Evolutionary conservation across 2,113 vertebrate genomes (phyloP), one percentile per base, ranked within the genome.

Genomic region (Callionymus lyra): DNA sequence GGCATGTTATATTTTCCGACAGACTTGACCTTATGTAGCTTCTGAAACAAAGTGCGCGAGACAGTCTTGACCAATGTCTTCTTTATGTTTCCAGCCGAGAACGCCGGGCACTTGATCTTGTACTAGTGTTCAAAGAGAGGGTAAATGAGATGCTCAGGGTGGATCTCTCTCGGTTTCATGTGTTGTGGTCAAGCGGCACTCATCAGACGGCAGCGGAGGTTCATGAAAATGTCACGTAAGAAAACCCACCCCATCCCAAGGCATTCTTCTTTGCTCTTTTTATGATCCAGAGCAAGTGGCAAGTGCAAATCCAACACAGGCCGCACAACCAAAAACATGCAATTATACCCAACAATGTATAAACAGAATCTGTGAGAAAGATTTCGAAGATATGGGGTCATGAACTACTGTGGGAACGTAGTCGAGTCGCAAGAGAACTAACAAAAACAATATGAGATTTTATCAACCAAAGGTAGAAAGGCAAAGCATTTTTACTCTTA

Each of bases 231-330:
- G 41, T 58, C 55, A 44, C 21, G 8, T 4, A 66, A 70, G 61
- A 65, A 72, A 65, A 76, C 50, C 65, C 34, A 31, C 33, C 53
- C 56, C 15, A 16, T 15, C 47, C 12, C 19, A 41, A 41, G 21
- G 43, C 15, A 14, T 49, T 41, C 34, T 39, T 19, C 33, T 27
- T 27, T 8, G 8, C 21, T 8, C 21, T 27, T 27, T 27, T 27
- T 27, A 27, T 27, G 21, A 27, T 27, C 21, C 4, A 47, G 39
- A 65, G 43, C 48, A 74, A 67, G 60, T 57, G 58, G 60, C 47
- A 65, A 72, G 37, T 69, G 60, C 64, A 76, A 79, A 78, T 78
- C 48, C 59, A 56, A 50, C 62, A 50, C 63, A 49, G 73, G 59
- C 61, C 59, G 47, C 52, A 50, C 46, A 41, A 53, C 41, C 40